A percentile compares a stretch with the other conserved stretches of the same genome.
Conservation (phyloP, 2,888 invertebrate genomes). For the Julus scandinavius region DNA sequence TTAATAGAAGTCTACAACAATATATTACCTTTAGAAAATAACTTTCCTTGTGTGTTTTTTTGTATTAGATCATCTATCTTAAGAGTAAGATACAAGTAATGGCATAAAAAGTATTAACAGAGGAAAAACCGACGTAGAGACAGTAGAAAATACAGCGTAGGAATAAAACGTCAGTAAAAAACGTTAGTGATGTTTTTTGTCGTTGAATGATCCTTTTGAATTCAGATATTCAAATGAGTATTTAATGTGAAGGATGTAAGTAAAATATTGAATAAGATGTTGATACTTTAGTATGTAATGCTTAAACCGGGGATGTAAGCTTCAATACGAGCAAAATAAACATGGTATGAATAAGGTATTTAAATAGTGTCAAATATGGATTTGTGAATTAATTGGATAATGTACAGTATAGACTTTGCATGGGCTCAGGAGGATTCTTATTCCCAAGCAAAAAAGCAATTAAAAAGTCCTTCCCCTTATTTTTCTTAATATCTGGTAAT, state of each 20-base stretch:
- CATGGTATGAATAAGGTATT: background rate
- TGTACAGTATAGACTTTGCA: too few species aligned
- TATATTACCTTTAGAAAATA: slow-evolving; percentile 1
- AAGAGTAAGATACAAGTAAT: slow-evolving; percentile 8
- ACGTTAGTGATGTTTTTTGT: background rate
- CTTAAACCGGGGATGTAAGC: background rate
- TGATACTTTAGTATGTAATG: too few species aligned
- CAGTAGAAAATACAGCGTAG: background rate
- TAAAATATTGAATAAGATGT: background rate
- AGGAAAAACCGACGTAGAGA: background rate
- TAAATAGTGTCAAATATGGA: too few species aligned
- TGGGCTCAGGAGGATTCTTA: too few species aligned
- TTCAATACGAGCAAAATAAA: background rate
- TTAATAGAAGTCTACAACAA: background rate
- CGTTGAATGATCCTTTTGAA: background rate
- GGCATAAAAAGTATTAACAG: background rate
- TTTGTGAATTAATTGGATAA: too few species aligned
- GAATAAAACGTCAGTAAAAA: background rate
- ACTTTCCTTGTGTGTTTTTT: background rate
- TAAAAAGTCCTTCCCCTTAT: too few species aligned
- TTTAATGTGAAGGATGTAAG: background rate
- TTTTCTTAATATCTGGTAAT: too few species aligned
- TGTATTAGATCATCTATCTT: slow-evolving; percentile 40
- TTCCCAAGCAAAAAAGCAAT: too few species aligned
- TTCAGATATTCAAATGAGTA: slow-evolving; percentile 10